phyloP scores from a whole-genome alignment of 2,888 invertebrate genomes.

The Hydriomena furcata region DNA sequence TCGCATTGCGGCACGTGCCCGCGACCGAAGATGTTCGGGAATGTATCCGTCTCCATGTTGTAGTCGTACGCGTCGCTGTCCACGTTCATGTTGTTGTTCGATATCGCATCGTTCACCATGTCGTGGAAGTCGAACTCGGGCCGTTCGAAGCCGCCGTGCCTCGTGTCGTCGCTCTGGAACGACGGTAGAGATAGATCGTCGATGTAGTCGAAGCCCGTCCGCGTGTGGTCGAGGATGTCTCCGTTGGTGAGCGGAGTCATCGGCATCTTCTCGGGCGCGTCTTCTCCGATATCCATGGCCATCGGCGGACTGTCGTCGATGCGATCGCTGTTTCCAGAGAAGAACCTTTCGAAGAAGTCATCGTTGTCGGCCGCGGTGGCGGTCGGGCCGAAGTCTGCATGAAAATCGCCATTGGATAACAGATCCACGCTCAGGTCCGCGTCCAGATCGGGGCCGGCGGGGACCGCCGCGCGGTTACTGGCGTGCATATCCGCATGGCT shows the following conservation, averaged over 20 bases:
- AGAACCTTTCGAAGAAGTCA: slow-evolving; percentile 69
- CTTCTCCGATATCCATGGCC: slow-evolving; percentile 69
- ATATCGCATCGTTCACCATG: slow-evolving; percentile 84
- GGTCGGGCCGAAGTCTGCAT: slow-evolving; percentile 64
- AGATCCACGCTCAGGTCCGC: slow-evolving; percentile 58
- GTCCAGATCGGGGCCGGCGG: slow-evolving; percentile 55
- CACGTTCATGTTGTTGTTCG: slow-evolving; percentile 72
- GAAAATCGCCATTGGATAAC: slow-evolving; percentile 58
- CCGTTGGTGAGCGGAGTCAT: slow-evolving; percentile 70
- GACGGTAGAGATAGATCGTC: slow-evolving; percentile 73
- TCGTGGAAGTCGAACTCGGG: slow-evolving; percentile 84
- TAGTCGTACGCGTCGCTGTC: slow-evolving; percentile 78
- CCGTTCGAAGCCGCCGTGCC: slow-evolving; percentile 56
- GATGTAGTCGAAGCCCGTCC: slow-evolving; percentile 72
- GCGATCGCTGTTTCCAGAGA: slow-evolving; percentile 58
- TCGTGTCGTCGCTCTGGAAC: slow-evolving; percentile 68
- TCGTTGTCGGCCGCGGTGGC: slow-evolving; percentile 62
- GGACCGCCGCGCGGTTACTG: slow-evolving; percentile 43
- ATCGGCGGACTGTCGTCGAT: slow-evolving; percentile 53
- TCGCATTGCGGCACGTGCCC: slow-evolving; percentile 85
- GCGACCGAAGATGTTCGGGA: slow-evolving; percentile 76
- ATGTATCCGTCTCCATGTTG: slow-evolving; percentile 71
- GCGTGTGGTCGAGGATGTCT: slow-evolving; percentile 67
- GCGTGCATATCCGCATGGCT: slow-evolving; percentile 65
- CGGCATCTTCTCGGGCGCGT: slow-evolving; percentile 63